Percentiles rank a stretch among this genome's conserved stretches.
Evolutionary conservation across 1,140 invertebrate species (phyloP).

Genomic region (Daktulosphaira vitifoliae): DNA sequence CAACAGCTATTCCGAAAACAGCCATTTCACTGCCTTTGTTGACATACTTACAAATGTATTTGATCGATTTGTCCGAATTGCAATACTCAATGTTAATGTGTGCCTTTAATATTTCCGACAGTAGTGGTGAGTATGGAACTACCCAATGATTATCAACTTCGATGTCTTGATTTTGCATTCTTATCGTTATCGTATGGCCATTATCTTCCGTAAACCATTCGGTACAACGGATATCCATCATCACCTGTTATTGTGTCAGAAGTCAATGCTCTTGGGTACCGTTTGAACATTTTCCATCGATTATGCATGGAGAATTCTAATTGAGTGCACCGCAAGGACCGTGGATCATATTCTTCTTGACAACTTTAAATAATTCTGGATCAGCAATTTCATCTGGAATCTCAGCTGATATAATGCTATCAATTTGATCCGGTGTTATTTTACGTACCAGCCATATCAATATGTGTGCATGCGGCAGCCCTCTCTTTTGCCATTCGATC

Average conservation of each 20-base stretch:
- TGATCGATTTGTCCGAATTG: constrained; percentile 38
- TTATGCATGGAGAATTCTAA: constrained; percentile 46
- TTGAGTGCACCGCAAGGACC: constrained; percentile 49
- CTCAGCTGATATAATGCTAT: constrained; percentile 48
- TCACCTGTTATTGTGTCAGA: neutral
- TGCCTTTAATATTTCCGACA: neutral
- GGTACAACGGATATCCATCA: constrained; percentile 3
- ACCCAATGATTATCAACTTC: constrained; percentile 17
- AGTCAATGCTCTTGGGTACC: no score
- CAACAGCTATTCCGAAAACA: constrained; percentile 35
- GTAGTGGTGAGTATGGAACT: neutral
- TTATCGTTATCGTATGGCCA: neutral
- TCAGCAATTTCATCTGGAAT: constrained; percentile 46
- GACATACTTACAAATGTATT: constrained; percentile 42
- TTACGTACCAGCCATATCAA: constrained; percentile 45
- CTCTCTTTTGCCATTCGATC: constrained; percentile 48
- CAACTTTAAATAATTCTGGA: constrained; percentile 43
- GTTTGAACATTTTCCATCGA: constrained; percentile 46
- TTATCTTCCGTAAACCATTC: no score
- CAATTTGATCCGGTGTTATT: constrained; percentile 44
- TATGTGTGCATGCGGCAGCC: constrained; percentile 47
- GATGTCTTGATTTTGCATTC: neutral
- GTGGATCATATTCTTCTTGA: constrained; percentile 48
- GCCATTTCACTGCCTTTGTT: no score
- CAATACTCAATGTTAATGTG: constrained; percentile 39